Percentiles rank a stretch among this genome's conserved stretches.
These are phyloP conservation scores for Pollachius pollachius DNA, from an alignment of 2,113 vertebrate genomes.

Conservation along the genomic window DNA sequence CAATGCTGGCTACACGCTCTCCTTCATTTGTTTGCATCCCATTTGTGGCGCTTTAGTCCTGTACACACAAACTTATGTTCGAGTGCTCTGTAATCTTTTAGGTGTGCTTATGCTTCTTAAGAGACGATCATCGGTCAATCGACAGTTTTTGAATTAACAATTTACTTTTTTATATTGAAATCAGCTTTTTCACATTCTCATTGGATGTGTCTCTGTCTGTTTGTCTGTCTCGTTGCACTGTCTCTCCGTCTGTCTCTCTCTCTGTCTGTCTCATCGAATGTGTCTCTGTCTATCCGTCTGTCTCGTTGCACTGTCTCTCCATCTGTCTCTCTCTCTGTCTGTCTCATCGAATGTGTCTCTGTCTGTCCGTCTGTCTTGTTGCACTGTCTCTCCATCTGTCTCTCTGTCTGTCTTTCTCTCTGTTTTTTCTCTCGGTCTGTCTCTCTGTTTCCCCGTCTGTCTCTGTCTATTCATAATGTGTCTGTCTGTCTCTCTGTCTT, in stretches of 20 bases:
- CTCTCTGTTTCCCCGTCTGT: neutral
- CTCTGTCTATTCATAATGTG: neutral
- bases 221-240: neutral
- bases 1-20: too few species aligned
- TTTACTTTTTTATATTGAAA: neutral
- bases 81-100: neutral
- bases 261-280: neutral
- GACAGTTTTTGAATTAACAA: neutral
- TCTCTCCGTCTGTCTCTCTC: neutral
- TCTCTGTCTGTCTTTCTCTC: too few species aligned
- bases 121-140: too few species aligned
- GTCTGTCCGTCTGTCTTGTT: too few species aligned
- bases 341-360: conserved; percentile 1
- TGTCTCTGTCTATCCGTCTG: neutral
- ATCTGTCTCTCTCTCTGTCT: neutral
- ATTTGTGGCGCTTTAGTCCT: too few species aligned
- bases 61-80: too few species aligned
- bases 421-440: too few species aligned
- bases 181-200: too few species aligned
- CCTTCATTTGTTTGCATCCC: too few species aligned
- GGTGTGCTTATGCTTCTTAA: neutral
- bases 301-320: too few species aligned
- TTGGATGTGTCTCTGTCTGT: neutral
- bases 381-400: neutral
- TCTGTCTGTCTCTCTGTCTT: neutral